Conservation (phyloP, 2,888 invertebrate genomes). For the Microctonus aethiopoides region DNA sequence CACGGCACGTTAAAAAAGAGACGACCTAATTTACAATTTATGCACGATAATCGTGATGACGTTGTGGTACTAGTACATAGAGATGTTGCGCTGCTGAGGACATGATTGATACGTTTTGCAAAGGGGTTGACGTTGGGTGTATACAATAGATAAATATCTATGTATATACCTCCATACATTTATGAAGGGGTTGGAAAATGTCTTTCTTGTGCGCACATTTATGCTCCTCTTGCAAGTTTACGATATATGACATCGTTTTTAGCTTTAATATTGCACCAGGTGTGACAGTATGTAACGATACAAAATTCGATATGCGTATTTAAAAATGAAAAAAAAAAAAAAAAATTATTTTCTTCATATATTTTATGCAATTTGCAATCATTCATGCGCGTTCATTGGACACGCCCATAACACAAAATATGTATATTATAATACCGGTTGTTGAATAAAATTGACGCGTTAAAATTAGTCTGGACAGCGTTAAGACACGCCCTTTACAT, state of each 20-base stretch:
- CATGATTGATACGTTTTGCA: conserved; percentile 31
- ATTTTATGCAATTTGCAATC: background rate
- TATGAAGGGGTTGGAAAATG: background rate
- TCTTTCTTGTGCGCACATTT: background rate
- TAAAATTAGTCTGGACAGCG: conserved; percentile 39
- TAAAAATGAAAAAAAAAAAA: background rate
- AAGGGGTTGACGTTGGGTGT: conserved; percentile 26
- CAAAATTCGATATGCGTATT: background rate
- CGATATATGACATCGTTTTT: background rate
- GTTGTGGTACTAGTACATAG: conserved; percentile 16
- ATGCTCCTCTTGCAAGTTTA: background rate
- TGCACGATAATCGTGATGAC: conserved; percentile 32
- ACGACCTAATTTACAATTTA: conserved; percentile 46
- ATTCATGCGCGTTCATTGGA: conserved; percentile 34
- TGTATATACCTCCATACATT: background rate
- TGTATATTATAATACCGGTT: background rate
- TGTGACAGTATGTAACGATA: background rate
- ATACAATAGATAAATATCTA: conserved; percentile 11
- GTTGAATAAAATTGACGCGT: conserved; percentile 40
- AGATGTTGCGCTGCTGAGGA: conserved; percentile 10
- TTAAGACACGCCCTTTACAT: conserved; percentile 43
- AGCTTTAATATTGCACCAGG: background rate
- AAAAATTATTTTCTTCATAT: background rate
- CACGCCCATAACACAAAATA: conserved; percentile 39
- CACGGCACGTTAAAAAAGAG: conserved; percentile 35